phyloP scores from a whole-genome alignment of 2,113 vertebrate genomes.

The Eublepharis macularius region DNA sequence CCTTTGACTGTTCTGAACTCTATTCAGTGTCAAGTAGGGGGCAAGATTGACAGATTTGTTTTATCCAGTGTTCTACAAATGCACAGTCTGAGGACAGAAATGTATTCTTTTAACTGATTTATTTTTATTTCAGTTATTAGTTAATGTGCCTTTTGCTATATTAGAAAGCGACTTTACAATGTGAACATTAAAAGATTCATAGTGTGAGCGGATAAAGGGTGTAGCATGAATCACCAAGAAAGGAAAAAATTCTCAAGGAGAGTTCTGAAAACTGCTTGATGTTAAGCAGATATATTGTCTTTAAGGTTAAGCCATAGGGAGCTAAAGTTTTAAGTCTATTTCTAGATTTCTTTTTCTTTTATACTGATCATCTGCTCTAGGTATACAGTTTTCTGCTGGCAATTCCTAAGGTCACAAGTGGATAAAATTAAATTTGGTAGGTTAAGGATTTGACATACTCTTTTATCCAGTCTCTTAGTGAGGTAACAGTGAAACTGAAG shows the following conservation, averaged over 20 bases:
- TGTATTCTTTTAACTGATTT: constrained; percentile 13
- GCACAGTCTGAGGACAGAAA: background rate
- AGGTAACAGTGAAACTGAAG: constrained; percentile 2
- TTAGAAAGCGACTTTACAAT: constrained; percentile 34
- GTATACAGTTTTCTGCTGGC: constrained; percentile 43
- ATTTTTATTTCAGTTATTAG: constrained; percentile 48
- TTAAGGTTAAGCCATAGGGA: constrained; percentile 58
- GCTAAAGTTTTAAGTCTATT: constrained; percentile 52
- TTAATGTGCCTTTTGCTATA: constrained; percentile 16
- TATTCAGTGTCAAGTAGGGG: constrained; percentile 7
- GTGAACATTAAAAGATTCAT: constrained; percentile 39
- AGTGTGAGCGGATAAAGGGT: constrained; percentile 38
- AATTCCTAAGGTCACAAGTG: constrained; percentile 42
- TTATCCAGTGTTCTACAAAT: constrained; percentile 9
- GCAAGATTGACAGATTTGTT: constrained; percentile 17
- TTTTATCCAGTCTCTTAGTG: constrained; percentile 16
- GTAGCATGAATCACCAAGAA: constrained; percentile 53
- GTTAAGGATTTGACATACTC: constrained; percentile 38
- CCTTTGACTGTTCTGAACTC: background rate
- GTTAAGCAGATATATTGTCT: constrained; percentile 54
- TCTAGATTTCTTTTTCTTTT: constrained; percentile 63
- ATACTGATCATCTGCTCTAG: constrained; percentile 23
- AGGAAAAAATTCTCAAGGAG: constrained; percentile 56
- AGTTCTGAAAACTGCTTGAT: constrained; percentile 66
- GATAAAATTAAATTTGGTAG: constrained; percentile 44